A percentile compares a stretch with the other conserved stretches of the same genome.
phyloP scores from a whole-genome alignment of 2,888 invertebrate species.

The Lutraria lutraria region DNA sequence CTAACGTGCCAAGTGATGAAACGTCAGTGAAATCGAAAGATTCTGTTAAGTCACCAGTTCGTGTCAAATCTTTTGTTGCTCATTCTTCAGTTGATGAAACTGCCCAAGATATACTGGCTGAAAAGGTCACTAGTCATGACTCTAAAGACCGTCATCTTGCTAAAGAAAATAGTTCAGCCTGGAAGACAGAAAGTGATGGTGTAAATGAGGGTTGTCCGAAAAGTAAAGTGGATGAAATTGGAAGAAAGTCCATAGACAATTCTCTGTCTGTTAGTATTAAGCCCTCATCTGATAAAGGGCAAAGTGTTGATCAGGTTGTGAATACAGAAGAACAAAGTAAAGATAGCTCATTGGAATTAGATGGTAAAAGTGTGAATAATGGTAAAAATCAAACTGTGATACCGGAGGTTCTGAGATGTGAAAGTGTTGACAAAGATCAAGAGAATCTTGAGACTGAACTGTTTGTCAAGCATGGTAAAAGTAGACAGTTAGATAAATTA shows the following conservation, averaged over 20 bases:
- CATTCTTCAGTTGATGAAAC: slow-evolving; percentile 31
- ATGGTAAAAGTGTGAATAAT: not conserved
- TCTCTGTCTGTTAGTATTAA: slow-evolving; percentile 24
- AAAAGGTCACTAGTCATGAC: slow-evolving; percentile 2
- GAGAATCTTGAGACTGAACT: slow-evolving; percentile 23
- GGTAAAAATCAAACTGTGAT: not conserved
- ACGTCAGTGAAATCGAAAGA: not conserved
- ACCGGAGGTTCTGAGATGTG: not conserved
- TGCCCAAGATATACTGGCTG: slow-evolving; percentile 3
- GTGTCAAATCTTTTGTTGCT: slow-evolving; percentile 68
- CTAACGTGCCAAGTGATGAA: not conserved
- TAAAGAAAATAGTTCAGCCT: not conserved
- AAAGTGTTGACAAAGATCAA: slow-evolving; percentile 21
- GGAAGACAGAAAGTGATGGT: not conserved
- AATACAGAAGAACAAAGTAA: not conserved
- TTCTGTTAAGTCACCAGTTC: slow-evolving; percentile 58
- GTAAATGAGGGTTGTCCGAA: not conserved
- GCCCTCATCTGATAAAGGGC: not conserved
- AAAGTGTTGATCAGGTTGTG: not conserved
- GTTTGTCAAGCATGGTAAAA: slow-evolving; percentile 11
- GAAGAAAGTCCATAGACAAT: not conserved
- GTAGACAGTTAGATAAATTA: slow-evolving; percentile 39
- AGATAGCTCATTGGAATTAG: not conserved
- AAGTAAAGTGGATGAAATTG: not conserved
- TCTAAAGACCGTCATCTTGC: not conserved